These are phyloP conservation scores for Agonopterix heracliana DNA, from an alignment of 2,888 invertebrate genomes.

Conservation along the genomic window DNA sequence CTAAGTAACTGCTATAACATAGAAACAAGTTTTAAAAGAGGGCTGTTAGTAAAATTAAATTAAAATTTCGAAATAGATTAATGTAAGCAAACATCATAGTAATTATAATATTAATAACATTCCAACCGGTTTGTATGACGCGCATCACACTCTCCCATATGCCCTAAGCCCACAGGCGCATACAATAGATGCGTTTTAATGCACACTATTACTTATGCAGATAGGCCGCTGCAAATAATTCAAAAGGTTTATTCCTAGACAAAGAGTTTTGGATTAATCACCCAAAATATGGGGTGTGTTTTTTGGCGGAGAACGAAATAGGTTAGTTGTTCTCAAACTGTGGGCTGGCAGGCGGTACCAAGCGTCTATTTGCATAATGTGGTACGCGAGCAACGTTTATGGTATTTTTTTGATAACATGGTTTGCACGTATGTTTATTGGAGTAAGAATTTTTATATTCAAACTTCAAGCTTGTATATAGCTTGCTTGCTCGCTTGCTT, in stretches of 20 bases:
- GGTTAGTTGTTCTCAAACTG: conserved; percentile 8
- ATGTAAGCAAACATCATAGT: neutral
- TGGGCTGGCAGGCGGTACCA: neutral
- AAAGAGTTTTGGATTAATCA: conserved; percentile 62
- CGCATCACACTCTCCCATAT: neutral
- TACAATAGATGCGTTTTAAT: conserved; percentile 51
- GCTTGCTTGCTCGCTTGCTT: too few species aligned
- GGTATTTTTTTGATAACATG: too few species aligned
- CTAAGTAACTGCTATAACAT: too few species aligned
- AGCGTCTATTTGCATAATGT: too few species aligned
- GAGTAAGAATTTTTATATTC: too few species aligned
- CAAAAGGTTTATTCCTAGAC: conserved; percentile 48
- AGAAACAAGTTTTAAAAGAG: too few species aligned
- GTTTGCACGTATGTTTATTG: too few species aligned
- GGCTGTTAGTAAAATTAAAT: neutral
- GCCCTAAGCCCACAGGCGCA: too few species aligned
- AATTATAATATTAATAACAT: neutral
- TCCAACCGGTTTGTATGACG: conserved; percentile 27
- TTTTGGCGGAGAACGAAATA: conserved; percentile 38
- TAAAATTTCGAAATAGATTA: neutral
- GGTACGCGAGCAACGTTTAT: too few species aligned
- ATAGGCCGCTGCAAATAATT: conserved; percentile 57
- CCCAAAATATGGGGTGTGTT: conserved; percentile 56
- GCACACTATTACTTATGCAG: conserved; percentile 50
- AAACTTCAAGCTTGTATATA: too few species aligned